A percentile compares a stretch with the other conserved stretches of the same genome.
Conservation (phyloP, 2,113 vertebrate species). For the Platycercus adscitus region DNA sequence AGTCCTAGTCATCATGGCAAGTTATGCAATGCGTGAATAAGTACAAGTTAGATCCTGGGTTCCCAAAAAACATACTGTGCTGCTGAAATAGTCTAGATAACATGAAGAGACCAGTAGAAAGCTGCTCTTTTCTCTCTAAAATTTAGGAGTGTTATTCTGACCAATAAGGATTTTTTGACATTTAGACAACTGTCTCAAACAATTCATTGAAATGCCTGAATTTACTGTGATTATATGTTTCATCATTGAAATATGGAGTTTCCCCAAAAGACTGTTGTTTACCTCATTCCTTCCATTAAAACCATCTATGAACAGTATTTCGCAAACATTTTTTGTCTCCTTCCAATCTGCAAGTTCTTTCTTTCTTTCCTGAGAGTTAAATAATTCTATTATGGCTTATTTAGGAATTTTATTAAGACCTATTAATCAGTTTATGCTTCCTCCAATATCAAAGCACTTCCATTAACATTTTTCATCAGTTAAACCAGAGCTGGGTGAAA, state of each 20-base stretch:
- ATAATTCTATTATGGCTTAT: background rate
- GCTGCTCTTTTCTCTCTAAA: rapidly evolving
- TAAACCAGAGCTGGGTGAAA: background rate
- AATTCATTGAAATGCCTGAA: background rate
- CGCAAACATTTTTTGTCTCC: background rate
- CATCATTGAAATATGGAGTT: background rate
- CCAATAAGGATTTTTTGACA: background rate
- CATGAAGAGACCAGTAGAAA: background rate
- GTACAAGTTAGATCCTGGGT: background rate
- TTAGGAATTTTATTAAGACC: background rate
- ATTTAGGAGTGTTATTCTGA: background rate
- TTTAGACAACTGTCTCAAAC: background rate
- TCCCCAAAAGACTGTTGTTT: background rate
- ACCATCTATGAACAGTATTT: background rate
- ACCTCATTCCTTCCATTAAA: background rate
- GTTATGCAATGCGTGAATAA: background rate
- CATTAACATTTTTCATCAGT: background rate
- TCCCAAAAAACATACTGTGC: background rate
- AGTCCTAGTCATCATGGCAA: background rate
- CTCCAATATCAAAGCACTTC: background rate
- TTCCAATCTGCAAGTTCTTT: background rate
- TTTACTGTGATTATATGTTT: background rate
- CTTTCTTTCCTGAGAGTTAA: background rate
- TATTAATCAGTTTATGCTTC: background rate
- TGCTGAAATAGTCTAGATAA: background rate